Evolutionary conservation across 1,140 invertebrate species (phyloP).

Genomic region (Alviniconcha marisindica): DNA sequence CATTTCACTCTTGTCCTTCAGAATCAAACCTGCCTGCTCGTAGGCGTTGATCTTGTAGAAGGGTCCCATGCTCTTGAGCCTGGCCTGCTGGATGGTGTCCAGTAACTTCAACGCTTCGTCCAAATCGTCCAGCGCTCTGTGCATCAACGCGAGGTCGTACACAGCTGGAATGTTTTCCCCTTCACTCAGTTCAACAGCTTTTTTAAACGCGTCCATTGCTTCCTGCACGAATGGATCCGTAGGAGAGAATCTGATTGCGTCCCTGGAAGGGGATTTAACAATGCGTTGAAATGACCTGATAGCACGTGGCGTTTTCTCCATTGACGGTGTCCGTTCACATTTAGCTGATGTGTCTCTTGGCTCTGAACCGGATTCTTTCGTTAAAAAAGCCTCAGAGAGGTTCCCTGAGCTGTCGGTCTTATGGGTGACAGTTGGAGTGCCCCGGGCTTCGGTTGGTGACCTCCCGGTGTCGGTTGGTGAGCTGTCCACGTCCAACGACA

Average conservation of each 20-base stretch:
- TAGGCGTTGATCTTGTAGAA: slow-evolving; percentile 1
- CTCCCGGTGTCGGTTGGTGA: no score
- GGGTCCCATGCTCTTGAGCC: not conserved
- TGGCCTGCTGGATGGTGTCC: not conserved
- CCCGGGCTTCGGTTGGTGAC: no score
- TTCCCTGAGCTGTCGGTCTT: no score
- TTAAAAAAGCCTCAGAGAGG: no score
- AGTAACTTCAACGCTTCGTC: not conserved
- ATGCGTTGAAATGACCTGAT: not conserved
- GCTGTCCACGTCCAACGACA: no score
- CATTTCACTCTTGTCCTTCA: not conserved
- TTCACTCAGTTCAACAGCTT: not conserved
- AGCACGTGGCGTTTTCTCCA: no score
- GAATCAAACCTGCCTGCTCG: slow-evolving; percentile 2
- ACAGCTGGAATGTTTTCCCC: not conserved
- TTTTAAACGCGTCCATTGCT: not conserved
- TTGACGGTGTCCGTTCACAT: no score
- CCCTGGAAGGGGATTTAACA: not conserved
- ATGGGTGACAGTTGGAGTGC: no score
- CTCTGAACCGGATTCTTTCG: no score
- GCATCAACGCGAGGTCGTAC: not conserved
- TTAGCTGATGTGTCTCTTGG: no score
- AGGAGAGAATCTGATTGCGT: not conserved
- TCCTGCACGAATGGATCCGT: not conserved
- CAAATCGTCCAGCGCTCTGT: not conserved